Base-by-base conservation (phyloP, 2,888 invertebrate genomes). In the Strigamia crassipes region DNA sequence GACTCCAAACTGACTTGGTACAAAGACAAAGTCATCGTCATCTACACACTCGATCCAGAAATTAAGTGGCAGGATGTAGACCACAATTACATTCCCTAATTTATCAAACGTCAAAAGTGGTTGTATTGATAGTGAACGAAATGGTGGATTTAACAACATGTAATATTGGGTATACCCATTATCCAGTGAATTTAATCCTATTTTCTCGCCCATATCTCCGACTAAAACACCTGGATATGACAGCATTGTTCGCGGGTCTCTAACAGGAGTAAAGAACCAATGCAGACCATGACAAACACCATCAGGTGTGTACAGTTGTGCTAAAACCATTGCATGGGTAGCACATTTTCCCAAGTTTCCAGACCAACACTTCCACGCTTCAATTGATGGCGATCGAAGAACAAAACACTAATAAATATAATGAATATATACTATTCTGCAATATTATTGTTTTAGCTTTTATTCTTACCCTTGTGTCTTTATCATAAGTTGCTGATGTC, bases 121-220 rank as follows among this genome's bases (percentile, higher is more conserved):
- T n/a, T n/a, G n/a, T n/a, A n/a, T n/a, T n/a, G n/a, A n/a, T n/a
- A n/a, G n/a, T n/a, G n/a, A n/a, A n/a, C n/a, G n/a, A n/a, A n/a
- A n/a, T n/a, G n/a, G n/a, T n/a, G n/a, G n/a, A n/a, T n/a, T n/a
- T n/a, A n/a, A n/a, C n/a, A n/a, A n/a, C n/a, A n/a, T n/a, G n/a
- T n/a, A n/a, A n/a, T n/a, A n/a, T n/a, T n/a, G n/a, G n/a, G n/a
- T n/a, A n/a, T n/a, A 94, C 94, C 98, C 98, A 89, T 98, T 98
- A 87, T 98, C 98, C 56, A 97, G 88, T 2, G 96, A 97, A 88
- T 97, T 96, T 10, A 96, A 90, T 0, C 95, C 97, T 66, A 95
- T 90, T 89, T 98, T 98, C 87, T 94, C 94, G 0, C 98, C 98
- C 89, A 98, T 91, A 87, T 98, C 97, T 0, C 97, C 97, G 0